Percentiles rank a stretch among this genome's conserved stretches.
phyloP scores from a whole-genome alignment of 2,113 vertebrate species.

The Apteryx owenii region DNA sequence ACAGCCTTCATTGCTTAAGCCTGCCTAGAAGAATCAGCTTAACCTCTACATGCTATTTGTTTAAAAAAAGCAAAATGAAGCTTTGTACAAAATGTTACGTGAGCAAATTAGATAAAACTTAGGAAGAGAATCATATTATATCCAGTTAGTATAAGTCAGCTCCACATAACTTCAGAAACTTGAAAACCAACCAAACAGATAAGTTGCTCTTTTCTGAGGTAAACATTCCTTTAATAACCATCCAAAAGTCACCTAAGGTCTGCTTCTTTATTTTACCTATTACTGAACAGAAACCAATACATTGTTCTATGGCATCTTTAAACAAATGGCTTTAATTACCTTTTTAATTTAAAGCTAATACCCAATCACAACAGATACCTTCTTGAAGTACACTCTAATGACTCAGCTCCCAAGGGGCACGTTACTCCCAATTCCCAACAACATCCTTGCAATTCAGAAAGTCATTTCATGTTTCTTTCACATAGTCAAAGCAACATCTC shows the following conservation, averaged over 20 bases:
- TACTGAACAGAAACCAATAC: background rate
- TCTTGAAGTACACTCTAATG: background rate
- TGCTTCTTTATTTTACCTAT: background rate
- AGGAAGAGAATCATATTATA: background rate
- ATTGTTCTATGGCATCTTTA: background rate
- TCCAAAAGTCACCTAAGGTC: background rate
- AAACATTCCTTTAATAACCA: background rate
- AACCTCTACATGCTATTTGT: background rate
- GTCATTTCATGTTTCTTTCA: background rate
- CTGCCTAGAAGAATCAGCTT: background rate
- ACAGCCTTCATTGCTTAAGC: background rate
- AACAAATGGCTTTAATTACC: background rate
- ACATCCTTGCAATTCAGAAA: background rate
- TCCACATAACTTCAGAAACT: background rate
- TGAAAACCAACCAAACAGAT: background rate
- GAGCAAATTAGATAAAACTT: background rate
- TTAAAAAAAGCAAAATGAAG: background rate
- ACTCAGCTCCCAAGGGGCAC: accelerated
- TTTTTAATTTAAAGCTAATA: slow-evolving; percentile 7
- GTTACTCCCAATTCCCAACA: background rate
- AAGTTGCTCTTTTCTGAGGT: background rate
- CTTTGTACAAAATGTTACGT: background rate
- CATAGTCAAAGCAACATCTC: background rate
- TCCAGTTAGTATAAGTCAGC: background rate
- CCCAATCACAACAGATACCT: background rate